Evolutionary conservation across 2,888 invertebrate genomes (phyloP).

Genomic region (Eledone cirrhosa): DNA sequence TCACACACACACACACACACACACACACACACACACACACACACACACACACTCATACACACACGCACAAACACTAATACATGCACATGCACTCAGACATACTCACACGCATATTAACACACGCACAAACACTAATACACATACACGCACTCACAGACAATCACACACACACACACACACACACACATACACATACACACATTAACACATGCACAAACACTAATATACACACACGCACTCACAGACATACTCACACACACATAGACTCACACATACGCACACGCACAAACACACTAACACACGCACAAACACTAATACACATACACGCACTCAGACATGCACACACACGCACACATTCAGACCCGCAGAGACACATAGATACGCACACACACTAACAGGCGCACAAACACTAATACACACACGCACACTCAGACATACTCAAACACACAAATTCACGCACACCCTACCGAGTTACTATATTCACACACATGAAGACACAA

Average conservation of each 20-base stretch:
- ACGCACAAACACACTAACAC: neutral
- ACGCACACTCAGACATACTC: neutral
- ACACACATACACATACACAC: too few relatives aligned
- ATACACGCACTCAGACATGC: neutral
- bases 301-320: neutral
- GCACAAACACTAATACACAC: neutral
- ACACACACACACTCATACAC: neutral
- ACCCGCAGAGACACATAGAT: neutral
- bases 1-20: conserved; percentile 6
- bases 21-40: conserved; percentile 6
- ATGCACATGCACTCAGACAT: neutral
- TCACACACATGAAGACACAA: neutral
- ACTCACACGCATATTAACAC: too few relatives aligned
- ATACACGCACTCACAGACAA: too few relatives aligned
- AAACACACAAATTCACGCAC: neutral
- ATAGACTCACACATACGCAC: neutral
- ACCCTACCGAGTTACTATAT: neutral
- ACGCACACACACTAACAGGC: neutral
- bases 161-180: too few relatives aligned
- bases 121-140: too few relatives aligned
- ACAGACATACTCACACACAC: neutral
- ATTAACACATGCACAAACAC: too few relatives aligned
- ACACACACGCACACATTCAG: neutral
- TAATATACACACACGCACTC: too few relatives aligned
- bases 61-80: neutral